Base-by-base conservation (phyloP, 1,140 invertebrate genomes). In the Chironomus striatipennis region DNA sequence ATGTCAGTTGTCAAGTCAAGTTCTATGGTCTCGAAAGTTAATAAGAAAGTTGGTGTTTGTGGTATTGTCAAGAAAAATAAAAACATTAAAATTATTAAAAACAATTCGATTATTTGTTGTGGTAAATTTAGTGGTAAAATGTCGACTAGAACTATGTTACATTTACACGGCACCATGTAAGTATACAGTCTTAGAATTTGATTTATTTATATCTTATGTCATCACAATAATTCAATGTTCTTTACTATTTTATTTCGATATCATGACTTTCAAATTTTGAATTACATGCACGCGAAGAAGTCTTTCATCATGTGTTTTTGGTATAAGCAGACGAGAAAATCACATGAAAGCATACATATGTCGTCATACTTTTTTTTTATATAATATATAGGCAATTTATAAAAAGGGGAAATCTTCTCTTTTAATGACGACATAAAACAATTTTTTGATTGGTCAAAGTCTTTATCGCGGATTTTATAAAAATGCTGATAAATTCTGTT, bases 121-220 rank as follows among this genome's bases (percentile, higher is more conserved):
- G 47, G 47, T 57, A 57, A 57, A 57, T 57, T 57, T 57, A 57
- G 47, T 57, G 47, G n/a, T 57, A 57, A 57, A 57, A 57, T 57
- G 47, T 57, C n/a, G 8, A 57, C n/a, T 12, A 57, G n/a, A 57
- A 57, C 9, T 57, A 12, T 15, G 47, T n/a, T 57, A 34, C n/a
- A 15, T 47, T 47, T 47, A 47, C 12, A 15, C 47, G 10, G 5
- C n/a, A n/a, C 47, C 1, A 57, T 57, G 47, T 57, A 57, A 57
- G 47, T 57, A 57, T n/a, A 57, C 47, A 57, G 12, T 15, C 8
- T 10, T 57, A 57, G 47, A 57, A 57, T 57, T 57, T 57, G 1
- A 12, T 57, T n/a, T 57, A 57, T 57, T n/a, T n/a, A 57, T 47
- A 57, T n/a, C 47, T 15, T 57, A 57, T n/a, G 24, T 34, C 24